phyloP scores from a whole-genome alignment of 2,888 invertebrate genomes.

The Autographa gamma region DNA sequence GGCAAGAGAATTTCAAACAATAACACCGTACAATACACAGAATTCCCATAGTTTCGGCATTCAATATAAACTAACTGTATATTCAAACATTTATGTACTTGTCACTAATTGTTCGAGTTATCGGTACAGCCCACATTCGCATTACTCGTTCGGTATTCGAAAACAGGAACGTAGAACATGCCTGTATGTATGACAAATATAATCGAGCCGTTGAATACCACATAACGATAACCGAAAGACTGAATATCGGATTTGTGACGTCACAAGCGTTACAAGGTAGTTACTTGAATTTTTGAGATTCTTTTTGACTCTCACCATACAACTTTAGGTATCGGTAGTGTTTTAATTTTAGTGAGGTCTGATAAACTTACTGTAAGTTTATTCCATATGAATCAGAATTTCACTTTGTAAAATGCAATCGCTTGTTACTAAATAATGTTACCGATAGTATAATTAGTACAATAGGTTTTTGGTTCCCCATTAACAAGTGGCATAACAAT shows the following conservation, averaged over 20 bases:
- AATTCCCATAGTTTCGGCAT: conserved; percentile 20
- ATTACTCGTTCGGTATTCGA: conserved; percentile 32
- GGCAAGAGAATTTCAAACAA: background rate
- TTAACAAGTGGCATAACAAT: background rate
- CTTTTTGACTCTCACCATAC: no score
- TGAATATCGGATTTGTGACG: background rate
- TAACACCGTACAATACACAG: conserved; percentile 8
- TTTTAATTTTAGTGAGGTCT: no score
- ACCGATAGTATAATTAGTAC: no score
- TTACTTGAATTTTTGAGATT: background rate
- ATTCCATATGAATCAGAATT: no score
- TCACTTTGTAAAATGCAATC: no score
- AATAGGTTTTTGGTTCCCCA: background rate
- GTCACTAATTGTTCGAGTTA: conserved; percentile 42
- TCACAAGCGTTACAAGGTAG: background rate
- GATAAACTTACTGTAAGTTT: no score
- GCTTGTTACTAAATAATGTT: no score
- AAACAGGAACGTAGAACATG: conserved; percentile 11
- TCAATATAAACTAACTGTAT: conserved; percentile 23
- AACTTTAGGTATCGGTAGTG: no score
- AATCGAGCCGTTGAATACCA: conserved; percentile 3
- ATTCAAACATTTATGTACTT: conserved; percentile 36
- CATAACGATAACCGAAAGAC: no score
- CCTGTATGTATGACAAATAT: conserved; percentile 4
- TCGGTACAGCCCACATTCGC: conserved; percentile 41